Base-by-base conservation (phyloP, 2,888 invertebrate genomes). In the Theodoxus fluviatilis region DNA sequence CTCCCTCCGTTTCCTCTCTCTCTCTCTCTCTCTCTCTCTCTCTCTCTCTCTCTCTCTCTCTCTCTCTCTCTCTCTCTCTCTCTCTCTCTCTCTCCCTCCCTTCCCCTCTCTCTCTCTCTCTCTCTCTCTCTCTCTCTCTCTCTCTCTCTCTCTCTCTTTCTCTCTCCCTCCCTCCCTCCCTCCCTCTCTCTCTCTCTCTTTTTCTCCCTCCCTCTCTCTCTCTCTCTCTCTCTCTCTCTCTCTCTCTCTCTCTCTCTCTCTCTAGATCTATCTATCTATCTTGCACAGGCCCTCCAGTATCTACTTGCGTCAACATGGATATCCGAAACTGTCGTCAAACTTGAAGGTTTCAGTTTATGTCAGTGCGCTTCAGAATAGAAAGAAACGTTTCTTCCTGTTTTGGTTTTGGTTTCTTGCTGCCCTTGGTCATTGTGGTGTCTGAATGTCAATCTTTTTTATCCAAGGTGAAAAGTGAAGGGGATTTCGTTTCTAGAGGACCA, bases 91-190 rank as follows among this genome's bases (percentile, higher is more conserved):
- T 61, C 47, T 25, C 59, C 28, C 61, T 43, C 59, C 59, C 28
- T 18, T 33, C 4, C 18, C 33, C 57, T 28, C 18, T 3, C 57
- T 18, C 57, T 4, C 28, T 3, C 57, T 57, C 59, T 1, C 28
- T 33, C 12, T 52, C 55, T 2, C 1, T 57, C 57, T 59, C 57
- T 57, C 68, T 59, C 57, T 38, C 68, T 59, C 57, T 57, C 68
- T 59, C 57, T 57, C 68, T 59, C 68, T 57, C 68, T 59, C 68
- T 68, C 68, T 59, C 68, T 55, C 40, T 25, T n/a, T 31, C 49
- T n/a, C 52, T 49, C 28, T 22, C 25, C 25, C 25, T 9, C 55
- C 28, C 55, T 55, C 55, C 28, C 55, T 55, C 55, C 28, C 55
- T 55, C 55, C 28, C 55, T 55, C 55, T 55, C 55, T 55, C 55